Evolutionary conservation across 2,113 vertebrate species (phyloP), one percentile per base, ranked within the genome.

Genomic region (Pristiophorus japonicus): DNA sequence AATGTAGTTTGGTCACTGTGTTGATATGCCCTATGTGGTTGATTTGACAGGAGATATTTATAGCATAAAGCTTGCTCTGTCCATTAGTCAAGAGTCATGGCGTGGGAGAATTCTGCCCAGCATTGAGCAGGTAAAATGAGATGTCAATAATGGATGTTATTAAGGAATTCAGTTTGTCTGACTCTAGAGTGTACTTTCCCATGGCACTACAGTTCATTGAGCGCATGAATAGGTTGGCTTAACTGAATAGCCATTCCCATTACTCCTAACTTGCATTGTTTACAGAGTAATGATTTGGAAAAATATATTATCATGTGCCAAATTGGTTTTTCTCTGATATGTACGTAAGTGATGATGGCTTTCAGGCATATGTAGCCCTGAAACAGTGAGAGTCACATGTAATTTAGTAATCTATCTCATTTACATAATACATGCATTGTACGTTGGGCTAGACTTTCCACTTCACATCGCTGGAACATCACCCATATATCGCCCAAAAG

Each of bases 21-120:
- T 70, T 94, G 66, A 70, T 94, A 20, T 94, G 42, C 42, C 70
- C 65, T 65, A 94, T 94, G 93, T 94, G 93, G 22, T 45, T 66
- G 24, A 47, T 67, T 51, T 70, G 38, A 8, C 93, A 47, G 14
- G 66, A 94, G 59, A 47, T 4, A 70, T 30, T 47, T 47, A 24
- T 38, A 94, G 22, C 93, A 94, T 70, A 6, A 70, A 70, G 4
- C 30, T 30, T 90, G 51, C 51, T 59, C 30, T 59, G 87, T 34
- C 10, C 65, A 94, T 70, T 51, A 66, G 66, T 27, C 93, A 94
- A 94, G 47, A 47, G 65, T 47, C 65, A 51, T 42, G 42, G 65
- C 27, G 4, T 70, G 45, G 66, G 65, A 94, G 45, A 94, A 70
- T 70, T 51, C 93, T 47, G 38, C 65, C 22, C 38, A 22, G 38